Base-by-base conservation (phyloP, 2,888 invertebrate species). In the Caenorhabditis sp. region DNA sequence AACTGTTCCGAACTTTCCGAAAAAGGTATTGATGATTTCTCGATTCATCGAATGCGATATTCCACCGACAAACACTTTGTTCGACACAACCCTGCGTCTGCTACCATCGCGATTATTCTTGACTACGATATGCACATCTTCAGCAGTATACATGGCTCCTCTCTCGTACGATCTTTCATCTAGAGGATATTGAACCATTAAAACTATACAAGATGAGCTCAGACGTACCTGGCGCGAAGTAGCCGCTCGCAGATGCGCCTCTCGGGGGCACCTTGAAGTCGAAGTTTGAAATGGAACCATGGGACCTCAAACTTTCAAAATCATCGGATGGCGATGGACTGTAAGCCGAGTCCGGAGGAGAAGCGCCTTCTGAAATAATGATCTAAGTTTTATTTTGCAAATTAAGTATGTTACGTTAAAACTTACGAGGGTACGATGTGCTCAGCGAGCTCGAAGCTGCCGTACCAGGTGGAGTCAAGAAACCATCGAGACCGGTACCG, bases 61-160 rank as follows among this genome's bases (percentile, higher is more conserved):
- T 24, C 84, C 80, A 12, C 84, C 84, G 22, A 84, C 81, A 31
- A 84, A 84, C 0, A 84, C 77, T 72, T 84, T 84, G 51, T 84
- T 84, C 7, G 84, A 84, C 0, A 80, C 75, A 2, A 64, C 16
- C 31, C 84, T 47, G 2, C 26, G 54, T 22, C 56, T 59, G 8
- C 12, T 63, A 7, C 19, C 56, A 22, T 73, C 63, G 31, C 82
- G 58, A 16, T 51, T 16, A n/a, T 49, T 63, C 56, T 82, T 82
- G 16, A 83, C 83, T 26, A 75, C 58, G 26, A 24, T 54, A 31
- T 83, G 83, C 10, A 83, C 83, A 16, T 44, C 54, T 35, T 83
- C 83, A 16, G 83, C 79, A 4, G 79, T 64, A 64, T 61, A 83
- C 31, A 63, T 61, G 5, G 31, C 28, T 24, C 24, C 24, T 26